Percentiles rank a stretch among this genome's conserved stretches.
phyloP scores from a whole-genome alignment of 1,140 invertebrate genomes.

The Calycopis cecrops region DNA sequence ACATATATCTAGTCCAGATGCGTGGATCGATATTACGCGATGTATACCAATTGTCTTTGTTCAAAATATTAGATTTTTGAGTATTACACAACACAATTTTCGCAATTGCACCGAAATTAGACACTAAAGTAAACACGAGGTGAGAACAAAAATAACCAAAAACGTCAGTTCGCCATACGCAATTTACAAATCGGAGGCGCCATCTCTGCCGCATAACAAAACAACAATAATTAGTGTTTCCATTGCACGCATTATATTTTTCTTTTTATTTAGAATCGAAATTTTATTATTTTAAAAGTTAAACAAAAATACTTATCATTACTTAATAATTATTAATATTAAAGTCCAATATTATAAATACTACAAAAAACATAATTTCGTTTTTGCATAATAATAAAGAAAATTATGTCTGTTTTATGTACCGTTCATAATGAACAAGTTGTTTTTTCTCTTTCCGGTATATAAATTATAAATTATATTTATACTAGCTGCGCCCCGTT shows the following conservation, averaged over 20 bases:
- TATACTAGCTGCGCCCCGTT: no score
- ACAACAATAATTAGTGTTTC: conserved; percentile 42
- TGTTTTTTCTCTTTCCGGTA: no score
- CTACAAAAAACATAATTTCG: no score
- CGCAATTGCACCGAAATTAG: conserved; percentile 70
- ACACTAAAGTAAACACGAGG: conserved; percentile 75
- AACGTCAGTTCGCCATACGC: conserved; percentile 73
- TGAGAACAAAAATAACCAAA: conserved; percentile 76
- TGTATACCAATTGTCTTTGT: conserved; percentile 34
- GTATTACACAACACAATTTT: conserved; percentile 69
- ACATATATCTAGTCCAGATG: conserved; percentile 67
- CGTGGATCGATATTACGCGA: conserved; percentile 62
- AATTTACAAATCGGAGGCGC: conserved; percentile 66
- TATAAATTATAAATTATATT: no score
- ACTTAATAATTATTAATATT: no score
- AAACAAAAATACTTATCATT: no score
- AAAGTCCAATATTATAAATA: no score
- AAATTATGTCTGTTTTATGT: no score
- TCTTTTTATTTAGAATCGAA: not conserved
- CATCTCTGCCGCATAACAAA: conserved; percentile 59
- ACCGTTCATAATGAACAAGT: no score
- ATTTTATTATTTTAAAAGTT: not conserved
- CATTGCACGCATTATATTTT: conserved; percentile 34
- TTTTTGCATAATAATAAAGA: no score
- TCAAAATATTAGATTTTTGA: conserved; percentile 51